These are phyloP conservation scores for Urocynchramus pylzowi DNA, from an alignment of 2,113 vertebrate species.

Conservation along the genomic window DNA sequence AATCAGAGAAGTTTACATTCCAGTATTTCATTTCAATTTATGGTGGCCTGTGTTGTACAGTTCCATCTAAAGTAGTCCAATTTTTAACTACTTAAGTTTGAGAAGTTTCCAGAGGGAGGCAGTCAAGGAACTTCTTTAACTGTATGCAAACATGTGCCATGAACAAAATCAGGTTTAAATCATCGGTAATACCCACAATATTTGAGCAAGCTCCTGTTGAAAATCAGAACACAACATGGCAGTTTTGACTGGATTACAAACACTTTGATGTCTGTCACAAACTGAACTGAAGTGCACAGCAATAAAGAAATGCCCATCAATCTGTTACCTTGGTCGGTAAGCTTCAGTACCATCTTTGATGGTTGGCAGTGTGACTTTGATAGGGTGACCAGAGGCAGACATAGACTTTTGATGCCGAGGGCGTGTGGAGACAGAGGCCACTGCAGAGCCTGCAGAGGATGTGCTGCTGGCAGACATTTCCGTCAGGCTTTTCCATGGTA, in stretches of 20 bases:
- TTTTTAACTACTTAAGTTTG: neutral
- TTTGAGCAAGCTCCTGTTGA: neutral
- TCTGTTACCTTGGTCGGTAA: slow-evolving; percentile 83
- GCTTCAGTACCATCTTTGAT: slow-evolving; percentile 91
- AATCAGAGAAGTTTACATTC: neutral
- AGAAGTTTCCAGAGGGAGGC: slow-evolving; percentile 15
- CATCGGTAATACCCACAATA: neutral
- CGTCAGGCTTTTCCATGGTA: slow-evolving; percentile 76
- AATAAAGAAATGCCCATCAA: neutral
- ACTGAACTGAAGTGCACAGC: neutral
- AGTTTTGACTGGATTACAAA: neutral
- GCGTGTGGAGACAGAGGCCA: slow-evolving; percentile 77
- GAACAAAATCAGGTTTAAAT: neutral
- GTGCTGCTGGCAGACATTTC: slow-evolving; percentile 89
- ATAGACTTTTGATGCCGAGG: slow-evolving; percentile 98
- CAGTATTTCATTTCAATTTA: neutral
- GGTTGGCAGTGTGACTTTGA: slow-evolving; percentile 92
- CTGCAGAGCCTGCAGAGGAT: slow-evolving; percentile 73
- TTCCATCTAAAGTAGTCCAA: neutral
- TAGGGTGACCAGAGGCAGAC: slow-evolving; percentile 95
- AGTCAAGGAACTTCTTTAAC: neutral
- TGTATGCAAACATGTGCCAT: accelerated
- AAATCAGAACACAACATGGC: accelerated
- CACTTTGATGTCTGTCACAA: neutral
- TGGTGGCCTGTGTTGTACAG: neutral